These are phyloP conservation scores for Channa maculata DNA, from an alignment of 2,113 vertebrate genomes.

Conservation along the genomic window DNA sequence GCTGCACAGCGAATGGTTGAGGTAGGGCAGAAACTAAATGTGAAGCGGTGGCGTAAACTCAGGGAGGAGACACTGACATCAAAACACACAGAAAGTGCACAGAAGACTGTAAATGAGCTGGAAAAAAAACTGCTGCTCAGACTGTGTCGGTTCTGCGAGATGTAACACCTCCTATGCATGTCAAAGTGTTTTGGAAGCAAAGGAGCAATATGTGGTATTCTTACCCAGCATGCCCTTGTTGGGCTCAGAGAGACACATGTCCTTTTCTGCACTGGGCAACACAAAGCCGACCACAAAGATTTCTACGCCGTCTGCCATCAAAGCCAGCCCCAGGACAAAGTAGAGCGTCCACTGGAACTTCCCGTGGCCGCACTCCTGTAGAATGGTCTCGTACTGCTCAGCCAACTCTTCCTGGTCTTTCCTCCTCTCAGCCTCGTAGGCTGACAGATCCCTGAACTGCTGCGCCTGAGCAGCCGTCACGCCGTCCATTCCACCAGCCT, in stretches of 20 bases:
- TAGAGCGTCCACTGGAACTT: slow-evolving; percentile 99
- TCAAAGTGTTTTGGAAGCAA: background rate
- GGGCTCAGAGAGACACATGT: slow-evolving; percentile 98
- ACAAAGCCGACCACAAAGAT: slow-evolving; percentile 98
- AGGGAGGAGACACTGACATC: background rate
- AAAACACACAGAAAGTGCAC: background rate
- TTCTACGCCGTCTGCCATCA: slow-evolving; percentile 97
- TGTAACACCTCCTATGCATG: too few relatives aligned
- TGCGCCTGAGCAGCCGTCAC: slow-evolving; percentile 70
- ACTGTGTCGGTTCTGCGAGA: background rate
- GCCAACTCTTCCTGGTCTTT: slow-evolving; percentile 95
- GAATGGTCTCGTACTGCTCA: slow-evolving; percentile 95
- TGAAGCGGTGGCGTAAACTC: slow-evolving; percentile 15
- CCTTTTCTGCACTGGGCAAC: slow-evolving; percentile 95
- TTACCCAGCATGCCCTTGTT: slow-evolving; percentile 99
- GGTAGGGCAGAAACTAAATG: slow-evolving; percentile 35
- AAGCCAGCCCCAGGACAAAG: slow-evolving; percentile 94
- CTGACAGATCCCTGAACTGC: slow-evolving; percentile 84
- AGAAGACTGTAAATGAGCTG: background rate
- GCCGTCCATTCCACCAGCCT: slow-evolving; percentile 73
- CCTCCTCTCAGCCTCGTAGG: slow-evolving; percentile 83
- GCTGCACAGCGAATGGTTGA: slow-evolving; percentile 38
- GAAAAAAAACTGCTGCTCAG: slow-evolving; percentile 1
- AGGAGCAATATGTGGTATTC: background rate
- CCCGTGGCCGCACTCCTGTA: slow-evolving; percentile 96